Conservation (phyloP, 2,113 vertebrate genomes). For the Oryctolagus cuniculus region mOryCun1.1 NC_091443.1:24183001-24183500, state of each 20-base stretch:
- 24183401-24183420: background rate
- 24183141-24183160: background rate
- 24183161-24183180: background rate
- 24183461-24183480: constrained; percentile 8
- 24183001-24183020: background rate
- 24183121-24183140: background rate
- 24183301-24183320: no score
- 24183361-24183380: background rate
- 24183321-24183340: background rate
- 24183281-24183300: background rate
- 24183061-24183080: background rate
- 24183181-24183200: background rate
- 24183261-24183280: background rate
- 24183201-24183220: background rate
- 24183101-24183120: background rate
- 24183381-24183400: background rate
- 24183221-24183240: background rate
- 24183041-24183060: background rate
- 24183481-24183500: background rate
- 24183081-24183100: background rate
- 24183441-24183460: background rate
- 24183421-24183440: background rate
- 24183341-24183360: background rate
- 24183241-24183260: background rate
- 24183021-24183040: constrained; percentile 4